Base-by-base conservation (phyloP, 2,888 invertebrate species). In the Mimachlamys varia region DNA sequence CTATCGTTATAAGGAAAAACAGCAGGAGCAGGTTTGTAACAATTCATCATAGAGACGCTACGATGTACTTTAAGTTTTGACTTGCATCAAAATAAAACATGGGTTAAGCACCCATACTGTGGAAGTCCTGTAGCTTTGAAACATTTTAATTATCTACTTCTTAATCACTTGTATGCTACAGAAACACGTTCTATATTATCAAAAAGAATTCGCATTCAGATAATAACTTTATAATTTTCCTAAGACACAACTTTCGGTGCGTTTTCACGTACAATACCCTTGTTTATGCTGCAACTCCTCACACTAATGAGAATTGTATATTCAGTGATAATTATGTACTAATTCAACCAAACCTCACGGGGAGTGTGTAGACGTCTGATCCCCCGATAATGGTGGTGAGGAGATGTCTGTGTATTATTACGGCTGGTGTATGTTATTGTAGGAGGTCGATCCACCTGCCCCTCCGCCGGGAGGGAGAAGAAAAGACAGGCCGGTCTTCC, bases 401-500 rank as follows among this genome's bases (percentile, higher is more conserved):
- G 44, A 62, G 10, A 62, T 15, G 53, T 58, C 58, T 76, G 76
- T 76, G 76, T 76, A 76, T 76, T 76, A 76, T 76, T 76, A 33
- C 76, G 76, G 33, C 76, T 12, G 76, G 27, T 76, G 76, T 76
- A 27, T 76, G 76, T 76, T 76, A 76, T 76, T 76, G 76, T 76
- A 76, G 76, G 2, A 10, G 10, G 33, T 76, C 10, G 76, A 33
- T 76, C 76, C 76, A 76, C 76, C 76, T 76, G 76, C 76, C 76
- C 76, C 76, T 76, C 76, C 76, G 76, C 76, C 76, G 76, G 76
- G 76, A 76, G 33, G 33, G 76, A 76, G 33, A 76, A 17, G 76
- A 27, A 76, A 33, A 76, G 76, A 76, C 76, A 76, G 7, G 76
- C 33, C 76, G 76, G 33, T 27, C 7, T 76, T 76, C 76, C 76